These are phyloP conservation scores for Carassius gibelio DNA, from an alignment of 2,113 vertebrate species.

Conservation along the genomic window DNA sequence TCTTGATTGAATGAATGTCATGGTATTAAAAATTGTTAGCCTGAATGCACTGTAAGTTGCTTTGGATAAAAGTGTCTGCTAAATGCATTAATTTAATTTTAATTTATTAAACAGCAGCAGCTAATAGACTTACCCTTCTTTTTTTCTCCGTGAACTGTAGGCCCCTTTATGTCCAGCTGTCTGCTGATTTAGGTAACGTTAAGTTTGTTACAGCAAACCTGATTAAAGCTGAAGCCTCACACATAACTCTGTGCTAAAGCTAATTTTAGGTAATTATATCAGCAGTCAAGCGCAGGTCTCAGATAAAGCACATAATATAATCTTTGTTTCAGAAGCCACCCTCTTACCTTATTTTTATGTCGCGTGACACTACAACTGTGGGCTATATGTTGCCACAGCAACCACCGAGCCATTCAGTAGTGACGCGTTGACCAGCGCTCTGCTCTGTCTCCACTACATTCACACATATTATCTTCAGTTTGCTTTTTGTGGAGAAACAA, in stretches of 20 bases:
- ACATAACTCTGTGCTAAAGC: too few species aligned
- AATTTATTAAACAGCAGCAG: neutral
- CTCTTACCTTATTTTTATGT: conserved; percentile 70
- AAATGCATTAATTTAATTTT: too few species aligned
- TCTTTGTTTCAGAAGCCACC: neutral
- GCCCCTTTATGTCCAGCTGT: conserved; percentile 63
- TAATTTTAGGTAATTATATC: neutral
- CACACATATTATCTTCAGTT: neutral
- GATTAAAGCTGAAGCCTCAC: neutral
- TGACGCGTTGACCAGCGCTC: neutral
- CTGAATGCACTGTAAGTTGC: too few species aligned
- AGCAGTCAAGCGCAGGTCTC: too few species aligned
- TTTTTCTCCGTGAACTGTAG: conserved; percentile 64
- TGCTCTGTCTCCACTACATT: neutral
- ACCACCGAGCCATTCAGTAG: neutral
- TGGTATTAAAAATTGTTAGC: too few species aligned
- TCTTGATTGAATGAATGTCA: neutral
- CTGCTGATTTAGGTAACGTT: conserved; percentile 56
- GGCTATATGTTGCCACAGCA: conserved; percentile 33
- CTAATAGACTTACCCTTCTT: conserved; percentile 69
- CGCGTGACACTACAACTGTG: neutral
- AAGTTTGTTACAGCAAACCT: neutral
- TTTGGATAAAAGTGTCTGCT: too few species aligned
- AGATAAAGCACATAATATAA: neutral
- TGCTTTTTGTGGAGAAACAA: neutral